Conservation (phyloP, 2,113 vertebrate genomes). For the Cercocebus atys region DNA sequence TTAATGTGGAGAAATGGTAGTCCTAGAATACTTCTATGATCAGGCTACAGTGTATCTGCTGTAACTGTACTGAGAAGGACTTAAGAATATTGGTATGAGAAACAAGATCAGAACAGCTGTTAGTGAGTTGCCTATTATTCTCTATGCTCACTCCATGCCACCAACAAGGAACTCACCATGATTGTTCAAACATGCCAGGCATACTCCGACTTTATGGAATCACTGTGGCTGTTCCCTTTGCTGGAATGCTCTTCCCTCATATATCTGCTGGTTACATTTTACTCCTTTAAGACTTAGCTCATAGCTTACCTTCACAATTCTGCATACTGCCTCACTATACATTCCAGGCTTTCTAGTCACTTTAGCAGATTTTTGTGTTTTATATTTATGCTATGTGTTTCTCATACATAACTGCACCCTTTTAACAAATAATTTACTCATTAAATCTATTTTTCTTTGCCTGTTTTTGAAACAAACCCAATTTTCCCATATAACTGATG, state of each 20-base stretch:
- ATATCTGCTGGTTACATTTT: not conserved
- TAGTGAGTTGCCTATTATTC: not conserved
- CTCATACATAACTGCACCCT: not conserved
- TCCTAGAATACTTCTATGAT: not conserved
- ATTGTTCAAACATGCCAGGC: not conserved
- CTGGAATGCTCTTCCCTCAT: not conserved
- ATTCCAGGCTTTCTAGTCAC: not conserved
- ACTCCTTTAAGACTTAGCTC: not conserved
- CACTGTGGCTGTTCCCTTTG: not conserved
- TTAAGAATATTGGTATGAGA: not conserved
- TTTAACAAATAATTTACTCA: not conserved
- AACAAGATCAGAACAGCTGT: not conserved
- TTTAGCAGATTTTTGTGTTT: not conserved
- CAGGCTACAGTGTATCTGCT: too few species aligned
- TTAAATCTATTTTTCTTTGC: not conserved
- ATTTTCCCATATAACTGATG: too few species aligned
- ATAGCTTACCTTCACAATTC: not conserved
- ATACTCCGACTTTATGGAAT: not conserved
- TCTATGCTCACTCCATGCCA: not conserved
- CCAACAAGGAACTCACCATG: rapidly evolving
- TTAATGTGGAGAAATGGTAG: not conserved
- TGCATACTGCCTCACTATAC: rapidly evolving
- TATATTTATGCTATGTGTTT: not conserved
- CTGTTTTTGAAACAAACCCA: not conserved
- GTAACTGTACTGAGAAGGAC: not conserved